phyloP scores from a whole-genome alignment of 2,888 invertebrate genomes.

The Poecilobothrus nobilitatus region DNA sequence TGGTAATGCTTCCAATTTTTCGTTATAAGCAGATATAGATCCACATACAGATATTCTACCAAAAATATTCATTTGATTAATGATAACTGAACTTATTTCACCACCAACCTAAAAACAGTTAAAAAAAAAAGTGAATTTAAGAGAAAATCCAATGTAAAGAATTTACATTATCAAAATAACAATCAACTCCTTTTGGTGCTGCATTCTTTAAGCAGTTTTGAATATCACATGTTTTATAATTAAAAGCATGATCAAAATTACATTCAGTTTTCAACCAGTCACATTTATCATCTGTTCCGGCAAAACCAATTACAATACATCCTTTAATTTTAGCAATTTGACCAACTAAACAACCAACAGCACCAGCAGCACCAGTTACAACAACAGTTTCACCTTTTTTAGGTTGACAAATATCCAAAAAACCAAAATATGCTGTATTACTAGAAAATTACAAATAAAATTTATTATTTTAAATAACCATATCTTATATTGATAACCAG shows the following conservation, averaged over 20 bases:
- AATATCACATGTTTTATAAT: conserved; percentile 56
- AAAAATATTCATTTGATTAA: conserved; percentile 53
- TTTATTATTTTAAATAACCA: background rate
- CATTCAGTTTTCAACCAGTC: conserved; percentile 56
- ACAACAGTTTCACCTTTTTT: conserved; percentile 64
- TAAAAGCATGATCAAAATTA: conserved; percentile 60
- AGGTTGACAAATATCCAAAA: conserved; percentile 61
- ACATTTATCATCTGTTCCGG: conserved; percentile 63
- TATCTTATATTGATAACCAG: no score
- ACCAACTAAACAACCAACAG: conserved; percentile 68
- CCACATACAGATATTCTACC: conserved; percentile 60
- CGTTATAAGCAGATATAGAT: conserved; percentile 56
- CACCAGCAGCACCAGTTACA: conserved; percentile 67
- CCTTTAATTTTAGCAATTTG: conserved; percentile 69
- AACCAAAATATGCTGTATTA: conserved; percentile 66
- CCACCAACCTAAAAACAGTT: conserved; percentile 50
- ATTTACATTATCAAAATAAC: conserved; percentile 66
- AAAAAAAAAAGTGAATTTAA: background rate
- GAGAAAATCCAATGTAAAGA: background rate
- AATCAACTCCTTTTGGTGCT: conserved; percentile 64
- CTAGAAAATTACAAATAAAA: conserved; percentile 44
- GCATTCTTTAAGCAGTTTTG: conserved; percentile 48
- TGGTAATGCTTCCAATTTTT: conserved; percentile 30
- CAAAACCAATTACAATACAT: conserved; percentile 61
- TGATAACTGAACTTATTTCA: conserved; percentile 51